These are phyloP conservation scores for Carettochelys insculpta DNA, from an alignment of 2,113 vertebrate species.

Conservation along the genomic window DNA sequence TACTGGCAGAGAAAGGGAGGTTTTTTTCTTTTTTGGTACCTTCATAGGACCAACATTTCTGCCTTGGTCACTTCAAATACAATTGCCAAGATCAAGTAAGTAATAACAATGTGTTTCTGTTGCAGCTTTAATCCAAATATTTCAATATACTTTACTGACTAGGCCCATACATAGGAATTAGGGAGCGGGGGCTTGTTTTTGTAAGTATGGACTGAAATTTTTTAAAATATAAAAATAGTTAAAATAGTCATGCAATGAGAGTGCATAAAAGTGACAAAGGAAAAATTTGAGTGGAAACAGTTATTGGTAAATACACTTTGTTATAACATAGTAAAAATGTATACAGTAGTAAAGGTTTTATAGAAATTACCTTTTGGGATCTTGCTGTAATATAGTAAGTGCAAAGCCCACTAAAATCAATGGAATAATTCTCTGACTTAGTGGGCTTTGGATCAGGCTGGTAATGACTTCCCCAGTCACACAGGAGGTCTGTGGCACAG, in stretches of 20 bases:
- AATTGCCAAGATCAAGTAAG: neutral
- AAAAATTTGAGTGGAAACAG: too few relatives aligned
- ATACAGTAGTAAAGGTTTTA: too few relatives aligned
- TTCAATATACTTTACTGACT: neutral
- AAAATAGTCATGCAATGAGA: too few relatives aligned
- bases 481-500: neutral
- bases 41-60: neutral
- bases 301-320: too few relatives aligned
- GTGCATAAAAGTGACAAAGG: too few relatives aligned
- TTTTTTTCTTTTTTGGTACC: neutral
- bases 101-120: neutral
- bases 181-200: too few relatives aligned
- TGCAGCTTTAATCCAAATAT: constrained; percentile 3
- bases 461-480: neutral
- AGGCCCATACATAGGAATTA: neutral
- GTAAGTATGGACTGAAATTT: too few relatives aligned
- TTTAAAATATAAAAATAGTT: too few relatives aligned
- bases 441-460: constrained; percentile 23
- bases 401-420: neutral
- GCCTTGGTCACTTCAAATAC: neutral
- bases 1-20: neutral
- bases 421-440: constrained; percentile 2
- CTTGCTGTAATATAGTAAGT: too few relatives aligned
- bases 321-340: too few relatives aligned
- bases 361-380: too few relatives aligned